Evolutionary conservation across 2,113 vertebrate genomes (phyloP).

Genomic region (Ictalurus furcatus): DNA sequence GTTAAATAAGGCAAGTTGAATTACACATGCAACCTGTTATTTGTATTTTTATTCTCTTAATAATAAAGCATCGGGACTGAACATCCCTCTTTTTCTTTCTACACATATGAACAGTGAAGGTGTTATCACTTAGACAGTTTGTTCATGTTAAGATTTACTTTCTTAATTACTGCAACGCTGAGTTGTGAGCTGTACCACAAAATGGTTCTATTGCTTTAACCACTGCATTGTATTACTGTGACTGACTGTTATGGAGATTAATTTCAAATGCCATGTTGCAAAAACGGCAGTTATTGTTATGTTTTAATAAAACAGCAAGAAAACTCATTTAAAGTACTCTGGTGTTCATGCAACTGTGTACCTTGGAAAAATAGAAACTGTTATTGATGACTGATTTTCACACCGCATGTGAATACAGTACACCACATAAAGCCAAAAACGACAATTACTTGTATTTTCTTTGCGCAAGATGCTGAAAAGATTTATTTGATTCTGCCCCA

Average conservation of each 20-base stretch:
- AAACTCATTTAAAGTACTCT: constrained; percentile 72
- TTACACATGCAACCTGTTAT: neutral
- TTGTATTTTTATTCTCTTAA: neutral
- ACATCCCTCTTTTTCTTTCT: constrained; percentile 12
- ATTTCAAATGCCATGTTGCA: constrained; percentile 56
- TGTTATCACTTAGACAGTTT: neutral
- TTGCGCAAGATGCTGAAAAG: constrained; percentile 92
- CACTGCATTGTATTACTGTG: constrained; percentile 32
- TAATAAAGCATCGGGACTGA: neutral
- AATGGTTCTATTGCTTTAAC: constrained; percentile 38
- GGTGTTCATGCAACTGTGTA: constrained; percentile 85
- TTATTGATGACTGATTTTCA: constrained; percentile 89
- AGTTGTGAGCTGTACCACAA: constrained; percentile 25
- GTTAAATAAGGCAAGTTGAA: constrained; percentile 7
- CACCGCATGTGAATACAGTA: constrained; percentile 81
- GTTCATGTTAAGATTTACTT: constrained; percentile 32
- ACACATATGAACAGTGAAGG: neutral
- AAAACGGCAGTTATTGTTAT: constrained; percentile 62
- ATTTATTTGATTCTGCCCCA: constrained; percentile 96
- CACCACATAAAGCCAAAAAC: constrained; percentile 86
- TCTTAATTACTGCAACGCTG: constrained; percentile 22
- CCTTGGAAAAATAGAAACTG: constrained; percentile 85
- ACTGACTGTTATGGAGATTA: constrained; percentile 58
- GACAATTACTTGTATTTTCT: constrained; percentile 99
- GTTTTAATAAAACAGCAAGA: constrained; percentile 65